Evolutionary conservation across 1,140 invertebrate species (phyloP).

Genomic region (Caenorhabditis inopinata): DNA sequence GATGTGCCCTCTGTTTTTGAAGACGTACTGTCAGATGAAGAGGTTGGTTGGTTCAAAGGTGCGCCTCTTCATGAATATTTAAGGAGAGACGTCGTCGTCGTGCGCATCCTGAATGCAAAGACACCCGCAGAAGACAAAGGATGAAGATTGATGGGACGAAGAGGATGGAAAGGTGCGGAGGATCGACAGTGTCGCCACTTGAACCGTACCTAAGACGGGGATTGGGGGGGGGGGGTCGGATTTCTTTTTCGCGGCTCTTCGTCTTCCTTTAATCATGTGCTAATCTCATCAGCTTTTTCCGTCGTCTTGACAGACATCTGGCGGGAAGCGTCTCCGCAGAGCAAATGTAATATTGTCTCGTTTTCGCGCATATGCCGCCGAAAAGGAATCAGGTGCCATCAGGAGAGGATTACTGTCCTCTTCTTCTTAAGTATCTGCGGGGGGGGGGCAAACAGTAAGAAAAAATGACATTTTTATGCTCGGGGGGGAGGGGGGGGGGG

Average conservation of each 20-base stretch:
- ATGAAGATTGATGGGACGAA: background rate
- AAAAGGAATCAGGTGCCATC: background rate
- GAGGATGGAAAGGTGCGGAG: too few relatives aligned
- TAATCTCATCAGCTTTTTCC: background rate
- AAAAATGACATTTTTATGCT: background rate
- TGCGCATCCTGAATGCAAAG: background rate
- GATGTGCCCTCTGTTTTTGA: too few relatives aligned
- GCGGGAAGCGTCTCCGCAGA: background rate
- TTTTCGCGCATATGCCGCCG: background rate
- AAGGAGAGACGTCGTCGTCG: background rate
- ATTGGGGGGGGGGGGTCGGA: background rate
- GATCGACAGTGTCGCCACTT: too few relatives aligned
- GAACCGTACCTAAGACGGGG: too few relatives aligned
- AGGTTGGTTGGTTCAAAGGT: background rate
- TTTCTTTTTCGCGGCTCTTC: background rate
- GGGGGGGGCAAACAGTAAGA: background rate
- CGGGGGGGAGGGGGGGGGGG: background rate
- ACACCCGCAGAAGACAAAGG: background rate
- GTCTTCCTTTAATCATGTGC: slow-evolving; percentile 16
- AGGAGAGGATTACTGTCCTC: slow-evolving; percentile 22
- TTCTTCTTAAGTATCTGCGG: background rate
- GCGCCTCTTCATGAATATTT: slow-evolving; percentile 19
- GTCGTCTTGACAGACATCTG: background rate
- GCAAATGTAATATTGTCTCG: slow-evolving; percentile 20
- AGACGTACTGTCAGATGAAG: too few relatives aligned